A percentile compares a stretch with the other conserved stretches of the same genome.
phyloP scores from a whole-genome alignment of 1,140 invertebrate species.

The Hypothenemus hampei region DNA sequence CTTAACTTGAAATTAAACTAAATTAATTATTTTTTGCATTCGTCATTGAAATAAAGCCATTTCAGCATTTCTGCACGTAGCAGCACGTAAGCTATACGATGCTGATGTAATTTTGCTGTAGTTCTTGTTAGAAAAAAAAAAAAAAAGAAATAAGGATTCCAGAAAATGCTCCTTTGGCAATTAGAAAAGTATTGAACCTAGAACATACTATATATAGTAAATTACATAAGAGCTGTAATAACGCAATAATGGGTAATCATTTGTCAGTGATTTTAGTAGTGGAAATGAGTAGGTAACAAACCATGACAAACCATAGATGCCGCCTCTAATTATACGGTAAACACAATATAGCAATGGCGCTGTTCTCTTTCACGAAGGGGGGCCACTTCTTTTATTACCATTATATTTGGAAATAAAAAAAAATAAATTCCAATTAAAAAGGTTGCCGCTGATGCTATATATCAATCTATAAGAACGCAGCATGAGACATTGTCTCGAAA shows the following conservation, averaged over 20 bases:
- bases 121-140: too few species aligned
- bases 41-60: not conserved
- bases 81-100: too few species aligned
- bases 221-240: conserved; percentile 25
- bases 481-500: conserved; percentile 39
- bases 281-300: conserved; percentile 31
- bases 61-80: not conserved
- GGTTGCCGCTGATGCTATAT: conserved; percentile 44
- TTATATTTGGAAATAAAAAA: conserved; percentile 43
- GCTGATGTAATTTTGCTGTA: too few species aligned
- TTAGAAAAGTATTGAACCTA: conserved; percentile 15
- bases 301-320: conserved; percentile 33
- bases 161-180: too few species aligned
- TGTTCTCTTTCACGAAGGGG: conserved; percentile 37
- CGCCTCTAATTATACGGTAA: conserved; percentile 35
- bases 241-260: conserved; percentile 28
- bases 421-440: conserved; percentile 48
- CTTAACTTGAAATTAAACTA: not conserved
- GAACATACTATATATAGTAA: conserved; percentile 21
- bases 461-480: conserved; percentile 45
- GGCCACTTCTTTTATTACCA: conserved; percentile 44
- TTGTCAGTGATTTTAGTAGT: conserved; percentile 28
- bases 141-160: too few species aligned
- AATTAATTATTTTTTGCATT: not conserved
- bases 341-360: conserved; percentile 30